Percentiles rank a stretch among this genome's conserved stretches.
Conservation (phyloP, 2,113 vertebrate species). For the Saccopteryx leptura region DNA sequence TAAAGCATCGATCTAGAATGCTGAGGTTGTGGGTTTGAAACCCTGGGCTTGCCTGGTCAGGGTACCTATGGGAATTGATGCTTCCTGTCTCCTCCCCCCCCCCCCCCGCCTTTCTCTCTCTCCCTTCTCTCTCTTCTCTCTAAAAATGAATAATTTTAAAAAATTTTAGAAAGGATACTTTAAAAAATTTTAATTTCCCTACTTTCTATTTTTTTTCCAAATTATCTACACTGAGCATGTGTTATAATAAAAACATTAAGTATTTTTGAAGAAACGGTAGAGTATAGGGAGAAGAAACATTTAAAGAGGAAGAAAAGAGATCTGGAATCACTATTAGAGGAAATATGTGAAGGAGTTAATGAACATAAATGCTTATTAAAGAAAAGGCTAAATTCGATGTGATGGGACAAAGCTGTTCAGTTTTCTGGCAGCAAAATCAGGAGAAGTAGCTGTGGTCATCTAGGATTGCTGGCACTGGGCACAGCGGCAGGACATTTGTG, state of each 20-base stretch:
- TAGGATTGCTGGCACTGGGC: background rate
- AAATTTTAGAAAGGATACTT: no score
- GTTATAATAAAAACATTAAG: conserved; percentile 47
- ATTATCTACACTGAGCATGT: background rate
- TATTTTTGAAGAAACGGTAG: background rate
- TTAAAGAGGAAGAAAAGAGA: conserved; percentile 17
- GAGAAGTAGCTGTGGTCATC: background rate
- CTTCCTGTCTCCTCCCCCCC: no score
- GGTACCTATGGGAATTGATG: no score
- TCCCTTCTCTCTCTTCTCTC: no score
- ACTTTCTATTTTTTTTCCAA: background rate
- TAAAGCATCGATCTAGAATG: no score
- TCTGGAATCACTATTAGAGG: conserved; percentile 1
- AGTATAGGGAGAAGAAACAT: conserved; percentile 20
- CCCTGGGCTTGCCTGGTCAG: no score
- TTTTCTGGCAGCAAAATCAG: conserved; percentile 52
- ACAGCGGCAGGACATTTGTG: background rate
- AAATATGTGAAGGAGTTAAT: conserved; percentile 31
- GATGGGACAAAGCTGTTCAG: background rate
- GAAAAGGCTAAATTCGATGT: conserved; percentile 40
- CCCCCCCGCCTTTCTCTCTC: no score
- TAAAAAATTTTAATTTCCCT: conserved; percentile 1
- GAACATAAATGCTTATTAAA: conserved; percentile 53
- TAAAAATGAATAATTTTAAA: no score
- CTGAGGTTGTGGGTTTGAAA: no score